Evolutionary conservation across 2,888 invertebrate species (phyloP), one percentile per base, ranked within the genome.

Genomic region (Ephialtes manifestator): DNA sequence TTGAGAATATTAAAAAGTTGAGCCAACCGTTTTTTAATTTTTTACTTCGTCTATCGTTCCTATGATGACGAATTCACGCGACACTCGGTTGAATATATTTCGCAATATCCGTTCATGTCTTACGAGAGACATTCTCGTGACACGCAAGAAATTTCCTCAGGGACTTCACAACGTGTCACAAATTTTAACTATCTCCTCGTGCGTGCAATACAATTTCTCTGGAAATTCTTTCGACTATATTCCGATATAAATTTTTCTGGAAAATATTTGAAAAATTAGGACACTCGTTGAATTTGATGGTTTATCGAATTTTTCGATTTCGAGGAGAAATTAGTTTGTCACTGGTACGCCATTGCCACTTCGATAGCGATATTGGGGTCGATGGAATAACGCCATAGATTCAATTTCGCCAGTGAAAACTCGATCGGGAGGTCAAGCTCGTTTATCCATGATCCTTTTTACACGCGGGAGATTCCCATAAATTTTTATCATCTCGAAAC

Each of bases 371-470:
- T 63, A 18, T 39, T 10, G 35, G n/a, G n/a, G 18, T 39, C 15
- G 10, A 0, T n/a, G 48, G 31, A 31, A 8, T 46, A 72, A 58
- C 48, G 31, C 53, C 74, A 71, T 58, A 63, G 53, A 71, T 70
- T 63, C 28, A 51, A 76, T 63, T 80, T 43, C 53, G 20, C 11
- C 53, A 55, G 75, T 81, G 31, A 70, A 70, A 75, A 70, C 13
- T 81, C 20, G 51, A 75, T 81, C 75, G 67, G 46, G 79, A 46
- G 79, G 70, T 83, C 79, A 71, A 75, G 71, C 53, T 53, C 48
- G 68, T 68, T 39, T 53, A 53, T 46, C n/a, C 4, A 2, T 11
- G 46, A 74, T 8, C n/a, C 5, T 60, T 75, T 72, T 58, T 70
- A 51, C 31, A 15, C 68, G 31, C 7, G 31, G 46, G 31, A 55